Conservation (phyloP, 2,797 vertebrate genomes). For the Enteromius paludinosus region DNA sequence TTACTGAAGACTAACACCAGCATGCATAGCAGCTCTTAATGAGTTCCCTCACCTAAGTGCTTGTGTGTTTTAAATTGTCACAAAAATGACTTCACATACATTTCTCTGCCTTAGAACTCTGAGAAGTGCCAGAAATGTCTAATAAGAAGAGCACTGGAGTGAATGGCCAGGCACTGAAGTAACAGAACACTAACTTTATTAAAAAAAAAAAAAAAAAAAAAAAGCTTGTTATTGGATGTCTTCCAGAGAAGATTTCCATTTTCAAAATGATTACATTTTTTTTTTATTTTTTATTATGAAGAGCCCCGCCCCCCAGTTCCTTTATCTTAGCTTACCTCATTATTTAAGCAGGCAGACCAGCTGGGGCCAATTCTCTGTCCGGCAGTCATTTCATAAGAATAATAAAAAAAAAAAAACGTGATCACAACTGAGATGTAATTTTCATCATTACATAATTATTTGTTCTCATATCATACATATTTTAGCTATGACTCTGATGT, state of each 20-base stretch:
- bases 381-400: conserved; percentile 38
- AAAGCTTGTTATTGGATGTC: conserved; percentile 23
- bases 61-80: conserved; percentile 44
- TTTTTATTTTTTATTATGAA: not conserved
- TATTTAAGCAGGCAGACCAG: conserved; percentile 26
- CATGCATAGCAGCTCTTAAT: conserved; percentile 21
- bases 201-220: not conserved
- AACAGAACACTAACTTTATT: not conserved
- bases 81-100: conserved; percentile 33
- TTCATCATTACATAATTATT: conserved; percentile 28
- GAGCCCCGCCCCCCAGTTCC: not conserved
- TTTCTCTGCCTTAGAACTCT: not conserved
- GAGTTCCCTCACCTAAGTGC: conserved; percentile 11
- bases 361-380: conserved; percentile 49
- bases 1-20: conserved; percentile 5
- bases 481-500: conserved; percentile 32
- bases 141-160: not conserved
- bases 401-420: conserved; percentile 50
- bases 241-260: conserved; percentile 12
- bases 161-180: not conserved
- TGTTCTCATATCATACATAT: conserved; percentile 43
- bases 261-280: not conserved
- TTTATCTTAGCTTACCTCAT: conserved; percentile 28
- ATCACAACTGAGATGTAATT: conserved; percentile 38
- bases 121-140: not conserved